A percentile compares a stretch with the other conserved stretches of the same genome.
phyloP scores from a whole-genome alignment of 2,888 invertebrate genomes.

The Ceraclea dissimilis region DNA sequence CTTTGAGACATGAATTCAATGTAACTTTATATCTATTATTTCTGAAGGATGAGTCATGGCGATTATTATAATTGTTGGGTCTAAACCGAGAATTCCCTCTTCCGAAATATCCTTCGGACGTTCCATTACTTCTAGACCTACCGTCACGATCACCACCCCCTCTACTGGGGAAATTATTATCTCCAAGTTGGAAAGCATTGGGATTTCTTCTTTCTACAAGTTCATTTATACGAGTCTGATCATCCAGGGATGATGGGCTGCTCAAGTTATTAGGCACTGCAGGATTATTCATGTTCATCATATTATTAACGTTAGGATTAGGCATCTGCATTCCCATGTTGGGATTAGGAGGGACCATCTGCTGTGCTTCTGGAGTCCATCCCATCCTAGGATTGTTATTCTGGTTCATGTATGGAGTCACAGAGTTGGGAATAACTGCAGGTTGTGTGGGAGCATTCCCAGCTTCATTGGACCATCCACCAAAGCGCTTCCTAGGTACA shows the following conservation, averaged over 20 bases:
- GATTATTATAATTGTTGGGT: constrained; percentile 10
- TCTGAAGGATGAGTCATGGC: constrained; percentile 23
- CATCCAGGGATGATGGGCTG: constrained; percentile 1
- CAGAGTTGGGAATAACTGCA: not conserved
- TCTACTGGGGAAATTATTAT: constrained; percentile 26
- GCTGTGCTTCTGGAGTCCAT: constrained; percentile 2
- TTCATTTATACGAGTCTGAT: constrained; percentile 34
- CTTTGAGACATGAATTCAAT: constrained; percentile 55
- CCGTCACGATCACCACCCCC: constrained; percentile 26
- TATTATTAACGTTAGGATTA: not conserved
- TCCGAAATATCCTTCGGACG: constrained; percentile 14
- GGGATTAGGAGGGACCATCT: not conserved
- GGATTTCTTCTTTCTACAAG: constrained; percentile 53
- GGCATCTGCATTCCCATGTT: not conserved
- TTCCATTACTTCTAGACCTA: constrained; percentile 26
- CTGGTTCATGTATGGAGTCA: not conserved
- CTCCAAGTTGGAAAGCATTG: constrained; percentile 47
- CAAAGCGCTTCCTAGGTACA: constrained; percentile 6
- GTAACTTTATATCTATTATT: constrained; percentile 16
- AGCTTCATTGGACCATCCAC: not conserved
- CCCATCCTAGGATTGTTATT: constrained; percentile 12
- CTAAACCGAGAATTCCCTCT: not conserved
- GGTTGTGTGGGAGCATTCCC: not conserved
- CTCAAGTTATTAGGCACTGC: not conserved
- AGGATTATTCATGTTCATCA: constrained; percentile 4